Percentiles rank a stretch among this genome's conserved stretches.
Evolutionary conservation across 2,888 invertebrate species (phyloP).

Genomic region (Erebia epiphron): DNA sequence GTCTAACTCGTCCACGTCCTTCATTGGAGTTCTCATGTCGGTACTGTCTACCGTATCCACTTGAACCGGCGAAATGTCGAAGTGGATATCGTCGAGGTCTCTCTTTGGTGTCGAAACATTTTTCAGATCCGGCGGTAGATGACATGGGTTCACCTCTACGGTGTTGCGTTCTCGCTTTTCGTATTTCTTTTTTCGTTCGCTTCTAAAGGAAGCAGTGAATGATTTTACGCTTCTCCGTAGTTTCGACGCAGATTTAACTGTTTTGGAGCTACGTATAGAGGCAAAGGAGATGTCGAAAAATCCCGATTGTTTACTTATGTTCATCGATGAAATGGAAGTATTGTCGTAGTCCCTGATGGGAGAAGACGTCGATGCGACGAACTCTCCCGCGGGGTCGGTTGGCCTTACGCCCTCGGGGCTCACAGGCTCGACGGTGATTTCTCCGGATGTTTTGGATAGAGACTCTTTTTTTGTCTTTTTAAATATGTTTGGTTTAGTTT

Average conservation of each 20-base stretch:
- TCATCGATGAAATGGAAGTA: conserved; percentile 73
- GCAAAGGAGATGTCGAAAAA: conserved; percentile 79
- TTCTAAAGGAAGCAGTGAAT: conserved; percentile 79
- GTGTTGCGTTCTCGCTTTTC: conserved; percentile 75
- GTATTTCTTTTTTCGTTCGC: conserved; percentile 79
- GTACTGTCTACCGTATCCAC: conserved; percentile 76
- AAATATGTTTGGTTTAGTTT: conserved; percentile 76
- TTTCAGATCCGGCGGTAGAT: conserved; percentile 60
- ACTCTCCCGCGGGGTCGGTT: conserved; percentile 74
- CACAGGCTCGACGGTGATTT: conserved; percentile 71
- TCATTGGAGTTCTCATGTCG: conserved; percentile 57
- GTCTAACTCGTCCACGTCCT: conserved; percentile 67
- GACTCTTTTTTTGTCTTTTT: conserved; percentile 75
- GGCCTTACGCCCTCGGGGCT: conserved; percentile 72
- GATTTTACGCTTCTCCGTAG: conserved; percentile 77
- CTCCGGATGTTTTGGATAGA: conserved; percentile 66
- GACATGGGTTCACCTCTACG: conserved; percentile 69
- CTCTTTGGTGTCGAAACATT: conserved; percentile 70
- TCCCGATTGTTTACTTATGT: conserved; percentile 77
- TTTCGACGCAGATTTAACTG: conserved; percentile 76
- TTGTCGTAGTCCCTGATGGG: conserved; percentile 77
- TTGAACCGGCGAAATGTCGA: conserved; percentile 75
- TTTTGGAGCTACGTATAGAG: conserved; percentile 71
- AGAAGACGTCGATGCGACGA: conserved; percentile 73
- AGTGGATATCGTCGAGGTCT: conserved; percentile 66